A percentile compares a stretch with the other conserved stretches of the same genome.
Evolutionary conservation across 2,888 invertebrate genomes (phyloP).

Genomic region (Melanotus villosus): DNA sequence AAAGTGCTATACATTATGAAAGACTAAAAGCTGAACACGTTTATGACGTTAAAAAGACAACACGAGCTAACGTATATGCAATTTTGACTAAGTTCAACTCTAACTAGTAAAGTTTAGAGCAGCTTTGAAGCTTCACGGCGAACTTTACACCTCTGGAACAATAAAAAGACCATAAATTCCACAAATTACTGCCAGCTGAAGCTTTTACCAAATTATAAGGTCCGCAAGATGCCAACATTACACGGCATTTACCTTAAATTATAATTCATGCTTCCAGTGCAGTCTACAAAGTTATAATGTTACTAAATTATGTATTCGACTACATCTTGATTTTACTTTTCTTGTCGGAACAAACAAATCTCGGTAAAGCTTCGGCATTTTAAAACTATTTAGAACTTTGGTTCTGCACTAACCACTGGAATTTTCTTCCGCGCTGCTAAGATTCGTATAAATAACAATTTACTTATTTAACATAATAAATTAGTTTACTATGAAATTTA

Average conservation of each 20-base stretch:
- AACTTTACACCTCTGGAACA: constrained; percentile 45
- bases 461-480: too few relatives aligned
- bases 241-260: constrained; percentile 45
- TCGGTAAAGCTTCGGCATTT: too few relatives aligned
- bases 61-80: constrained; percentile 29
- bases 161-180: constrained; percentile 43
- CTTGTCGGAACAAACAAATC: neutral
- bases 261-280: constrained; percentile 41
- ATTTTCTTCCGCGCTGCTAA: too few relatives aligned
- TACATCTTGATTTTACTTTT: too few relatives aligned
- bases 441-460: too few relatives aligned
- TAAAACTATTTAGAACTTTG: too few relatives aligned
- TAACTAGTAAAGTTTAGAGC: constrained; percentile 34
- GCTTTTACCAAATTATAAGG: constrained; percentile 42
- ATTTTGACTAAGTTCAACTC: constrained; percentile 37
- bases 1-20: constrained; percentile 20
- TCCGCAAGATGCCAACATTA: constrained; percentile 35
- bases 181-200: constrained; percentile 37
- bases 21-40: constrained; percentile 21
- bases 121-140: constrained; percentile 37
- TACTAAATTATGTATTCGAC: too few relatives aligned
- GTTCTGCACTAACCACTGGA: too few relatives aligned
- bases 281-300: constrained; percentile 41
- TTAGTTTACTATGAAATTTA: too few relatives aligned
- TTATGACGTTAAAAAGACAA: constrained; percentile 22